These are phyloP conservation scores for Progne subis DNA, from an alignment of 2,113 vertebrate species.

Conservation along the genomic window DNA sequence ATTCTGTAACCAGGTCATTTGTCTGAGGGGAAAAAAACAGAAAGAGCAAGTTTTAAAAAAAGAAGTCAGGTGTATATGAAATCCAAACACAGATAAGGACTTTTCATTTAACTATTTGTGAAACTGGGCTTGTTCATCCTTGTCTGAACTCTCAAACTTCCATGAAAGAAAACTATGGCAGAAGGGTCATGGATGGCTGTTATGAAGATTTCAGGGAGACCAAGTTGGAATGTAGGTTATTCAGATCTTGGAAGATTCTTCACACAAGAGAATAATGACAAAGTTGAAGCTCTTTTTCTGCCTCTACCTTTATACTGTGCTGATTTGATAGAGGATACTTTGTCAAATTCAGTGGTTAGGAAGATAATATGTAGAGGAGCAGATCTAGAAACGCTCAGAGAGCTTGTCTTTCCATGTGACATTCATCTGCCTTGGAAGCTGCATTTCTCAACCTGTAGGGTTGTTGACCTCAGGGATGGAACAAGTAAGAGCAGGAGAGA, in stretches of 20 bases:
- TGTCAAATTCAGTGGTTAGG: neutral
- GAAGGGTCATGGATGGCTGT: neutral
- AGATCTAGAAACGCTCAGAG: neutral
- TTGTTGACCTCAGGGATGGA: neutral
- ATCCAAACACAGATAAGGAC: neutral
- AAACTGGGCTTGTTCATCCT: neutral
- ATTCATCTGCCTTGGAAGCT: neutral
- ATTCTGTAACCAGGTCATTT: neutral
- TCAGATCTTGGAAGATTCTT: neutral
- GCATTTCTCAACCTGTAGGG: neutral
- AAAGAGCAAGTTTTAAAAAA: neutral
- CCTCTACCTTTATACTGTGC: neutral
- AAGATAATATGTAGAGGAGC: neutral
- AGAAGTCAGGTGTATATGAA: neutral
- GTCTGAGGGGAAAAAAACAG: neutral
- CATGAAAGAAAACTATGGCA: neutral
- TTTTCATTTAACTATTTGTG: neutral
- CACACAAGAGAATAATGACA: neutral
- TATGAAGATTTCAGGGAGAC: neutral
- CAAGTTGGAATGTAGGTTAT: neutral
- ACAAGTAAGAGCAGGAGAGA: neutral
- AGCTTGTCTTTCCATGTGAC: neutral
- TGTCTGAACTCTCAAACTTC: neutral
- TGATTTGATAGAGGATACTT: neutral
- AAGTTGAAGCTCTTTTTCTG: neutral